A percentile compares a stretch with the other conserved stretches of the same genome.
Conservation (phyloP, 1,140 invertebrate genomes). For the Amyelois transitella region DNA sequence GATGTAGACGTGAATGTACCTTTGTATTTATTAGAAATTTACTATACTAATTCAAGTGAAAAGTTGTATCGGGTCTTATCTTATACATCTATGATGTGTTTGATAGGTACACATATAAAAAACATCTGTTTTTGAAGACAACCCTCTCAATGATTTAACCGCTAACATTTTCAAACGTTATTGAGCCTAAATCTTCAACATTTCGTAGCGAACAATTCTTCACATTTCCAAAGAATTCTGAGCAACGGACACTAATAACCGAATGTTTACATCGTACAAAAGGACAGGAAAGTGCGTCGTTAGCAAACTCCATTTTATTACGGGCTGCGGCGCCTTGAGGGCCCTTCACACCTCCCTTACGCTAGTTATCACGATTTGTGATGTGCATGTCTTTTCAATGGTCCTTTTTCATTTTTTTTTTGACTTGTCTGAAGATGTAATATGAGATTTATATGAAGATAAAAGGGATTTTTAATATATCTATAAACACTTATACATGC, state of each 20-base stretch:
- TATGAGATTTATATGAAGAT: neutral
- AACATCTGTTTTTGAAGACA: no score
- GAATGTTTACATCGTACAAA: conserved; percentile 40
- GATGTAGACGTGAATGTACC: no score
- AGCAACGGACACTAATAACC: conserved; percentile 16
- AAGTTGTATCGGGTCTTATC: no score
- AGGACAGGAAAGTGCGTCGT: conserved; percentile 56
- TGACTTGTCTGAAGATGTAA: neutral
- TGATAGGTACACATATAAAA: no score
- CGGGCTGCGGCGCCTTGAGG: conserved; percentile 47
- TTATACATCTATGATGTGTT: no score
- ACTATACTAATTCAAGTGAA: no score
- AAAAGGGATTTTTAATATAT: neutral
- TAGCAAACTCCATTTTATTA: conserved; percentile 65
- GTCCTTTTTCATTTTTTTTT: conserved; percentile 20
- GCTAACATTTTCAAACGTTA: no score
- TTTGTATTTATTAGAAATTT: no score
- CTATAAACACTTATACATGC: no score
- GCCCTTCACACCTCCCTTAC: conserved; percentile 55
- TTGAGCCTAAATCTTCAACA: no score
- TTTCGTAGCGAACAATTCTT: neutral
- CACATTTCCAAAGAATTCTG: neutral
- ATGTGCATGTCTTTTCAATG: conserved; percentile 46
- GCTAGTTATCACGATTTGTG: conserved; percentile 67
- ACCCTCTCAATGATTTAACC: no score